Evolutionary conservation across 2,888 invertebrate species (phyloP), one percentile per base, ranked within the genome.

Genomic region (Ametastegia equiseti): DNA sequence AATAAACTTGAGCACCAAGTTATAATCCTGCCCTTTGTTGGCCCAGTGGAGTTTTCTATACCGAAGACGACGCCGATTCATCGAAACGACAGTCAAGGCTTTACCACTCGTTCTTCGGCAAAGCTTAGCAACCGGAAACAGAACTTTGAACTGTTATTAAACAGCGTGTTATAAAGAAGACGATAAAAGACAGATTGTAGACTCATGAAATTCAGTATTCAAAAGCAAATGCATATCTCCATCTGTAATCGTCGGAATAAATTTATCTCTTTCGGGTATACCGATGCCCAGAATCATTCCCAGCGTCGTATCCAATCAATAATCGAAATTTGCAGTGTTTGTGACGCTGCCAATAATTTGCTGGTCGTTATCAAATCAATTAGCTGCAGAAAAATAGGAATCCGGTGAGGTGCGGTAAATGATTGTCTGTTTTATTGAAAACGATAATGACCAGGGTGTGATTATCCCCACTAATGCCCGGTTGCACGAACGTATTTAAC

Each of bases 1-100:
- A 47, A 71, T 15, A 45, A 71, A 71, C 71, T 71, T 47, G n/a
- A 30, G 71, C 47, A 45, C n/a, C n/a, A 47, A 71, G 71, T 71
- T 71, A 47, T 71, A 47, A 71, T 71, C 30, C 47, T 71, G n/a
- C 71, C 30, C 67, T 39, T 23, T 67, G 67, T 39, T 11, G 67
- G 19, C 11, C 39, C 19, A n/a, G n/a, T n/a, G 36, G 67, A 39
- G 19, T 39, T 67, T 67, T 19, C 39, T 67, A 30, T 30, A 11
- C 13, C 15, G 13, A 11, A 2, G 60, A 60, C 19, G 30, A 2
- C 60, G 69, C 39, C 67, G 39, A 9, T 39, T 67, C 39, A 23
- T 67, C 67, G 67, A 36, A 67, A 67, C 67, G 67, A 39, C 36
- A 54, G 54, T n/a, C 13, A 54, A 54, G 13, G 54, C 54, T 54